Percentiles rank a stretch among this genome's conserved stretches.
phyloP scores from a whole-genome alignment of 1,140 invertebrate species.

The Panulirus ornatus region DNA sequence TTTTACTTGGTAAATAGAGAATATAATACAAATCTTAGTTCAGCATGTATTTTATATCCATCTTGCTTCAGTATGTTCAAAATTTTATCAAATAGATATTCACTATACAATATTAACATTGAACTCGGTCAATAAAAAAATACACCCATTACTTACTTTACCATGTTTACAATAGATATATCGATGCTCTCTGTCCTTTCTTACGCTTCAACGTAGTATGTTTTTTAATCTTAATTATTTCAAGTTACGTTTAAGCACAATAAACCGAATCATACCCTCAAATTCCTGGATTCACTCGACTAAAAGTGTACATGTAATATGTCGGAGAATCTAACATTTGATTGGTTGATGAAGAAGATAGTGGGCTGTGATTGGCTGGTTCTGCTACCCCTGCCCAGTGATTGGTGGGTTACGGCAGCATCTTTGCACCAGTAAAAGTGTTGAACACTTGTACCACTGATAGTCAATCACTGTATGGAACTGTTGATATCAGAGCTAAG shows the following conservation, averaged over 20 bases:
- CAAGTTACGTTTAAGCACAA: neutral
- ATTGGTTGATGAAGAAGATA: conserved; percentile 24
- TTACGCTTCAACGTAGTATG: neutral
- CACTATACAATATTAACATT: neutral
- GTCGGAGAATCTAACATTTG: conserved; percentile 7
- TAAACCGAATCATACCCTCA: neutral
- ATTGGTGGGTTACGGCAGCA: conserved; percentile 7
- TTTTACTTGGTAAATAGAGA: neutral
- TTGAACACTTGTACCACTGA: conserved; percentile 21
- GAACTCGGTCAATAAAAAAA: neutral
- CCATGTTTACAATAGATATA: neutral
- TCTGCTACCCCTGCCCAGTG: neutral
- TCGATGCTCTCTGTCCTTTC: neutral
- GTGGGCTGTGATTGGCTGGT: neutral
- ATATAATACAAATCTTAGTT: neutral
- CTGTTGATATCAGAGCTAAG: conserved; percentile 1
- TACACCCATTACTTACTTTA: neutral
- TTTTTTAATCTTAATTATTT: neutral
- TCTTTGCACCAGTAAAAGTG: neutral
- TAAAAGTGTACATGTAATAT: neutral
- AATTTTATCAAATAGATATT: neutral
- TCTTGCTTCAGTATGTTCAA: neutral
- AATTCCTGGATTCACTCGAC: neutral
- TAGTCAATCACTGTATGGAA: conserved; percentile 36
- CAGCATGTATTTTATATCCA: neutral